Conservation (phyloP, 2,888 invertebrate genomes). For the Tipula vernalis region DNA sequence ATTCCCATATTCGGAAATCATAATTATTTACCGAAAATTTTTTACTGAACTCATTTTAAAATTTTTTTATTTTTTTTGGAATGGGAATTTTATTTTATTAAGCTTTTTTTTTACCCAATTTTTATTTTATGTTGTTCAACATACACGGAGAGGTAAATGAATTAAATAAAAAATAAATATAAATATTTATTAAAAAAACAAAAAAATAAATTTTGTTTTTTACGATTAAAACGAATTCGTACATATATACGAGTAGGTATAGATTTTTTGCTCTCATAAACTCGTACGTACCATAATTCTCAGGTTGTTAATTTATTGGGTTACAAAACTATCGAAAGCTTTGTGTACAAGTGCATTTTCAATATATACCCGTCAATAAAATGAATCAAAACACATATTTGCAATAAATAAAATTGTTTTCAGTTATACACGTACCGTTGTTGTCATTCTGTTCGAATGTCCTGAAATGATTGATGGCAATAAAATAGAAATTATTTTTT, state of each 20-base stretch:
- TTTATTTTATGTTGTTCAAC: no score
- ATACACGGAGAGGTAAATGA: no score
- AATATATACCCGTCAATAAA: not conserved
- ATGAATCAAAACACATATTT: not conserved
- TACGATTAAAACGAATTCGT: not conserved
- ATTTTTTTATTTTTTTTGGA: no score
- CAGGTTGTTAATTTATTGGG: not conserved
- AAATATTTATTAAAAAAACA: no score
- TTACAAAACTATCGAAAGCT: not conserved
- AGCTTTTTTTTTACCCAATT: no score
- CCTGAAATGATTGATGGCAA: not conserved
- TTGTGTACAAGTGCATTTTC: not conserved
- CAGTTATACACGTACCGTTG: no score
- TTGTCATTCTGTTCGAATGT: not conserved
- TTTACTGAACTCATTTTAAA: no score
- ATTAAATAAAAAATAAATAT: no score
- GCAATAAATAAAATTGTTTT: not conserved
- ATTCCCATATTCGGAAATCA: no score
- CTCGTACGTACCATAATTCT: not conserved
- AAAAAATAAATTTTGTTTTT: no score
- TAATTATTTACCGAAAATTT: no score
- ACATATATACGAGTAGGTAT: not conserved
- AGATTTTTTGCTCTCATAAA: not conserved
- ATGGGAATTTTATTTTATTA: no score
- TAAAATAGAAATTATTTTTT: not conserved